Evolutionary conservation across 2,113 vertebrate genomes (phyloP), one percentile per base, ranked within the genome.

Genomic region (Hirundichthys speculiger): DNA sequence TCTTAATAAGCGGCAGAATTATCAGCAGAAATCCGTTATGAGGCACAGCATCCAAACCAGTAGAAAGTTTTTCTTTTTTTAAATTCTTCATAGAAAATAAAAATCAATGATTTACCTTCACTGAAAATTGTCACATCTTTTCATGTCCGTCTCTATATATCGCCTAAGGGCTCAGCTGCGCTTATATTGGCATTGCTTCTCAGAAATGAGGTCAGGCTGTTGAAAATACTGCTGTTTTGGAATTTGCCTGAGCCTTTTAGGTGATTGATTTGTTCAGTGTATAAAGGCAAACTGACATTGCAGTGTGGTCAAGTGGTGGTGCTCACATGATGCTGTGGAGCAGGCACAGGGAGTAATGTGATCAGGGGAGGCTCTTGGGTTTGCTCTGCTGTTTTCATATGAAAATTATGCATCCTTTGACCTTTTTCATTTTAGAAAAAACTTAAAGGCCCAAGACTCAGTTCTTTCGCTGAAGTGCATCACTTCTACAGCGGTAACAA

Each of bases 221-320:
- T 38, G n/a, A 56, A 66, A 76, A 25, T 24, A 40, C 54, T 43
- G 22, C 52, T 49, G 55, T 39, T 73, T 57, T 24, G 69, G 41
- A 75, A 73, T 66, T 61, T 48, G 52, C 64, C 30, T 10, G n/a
- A 55, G 55, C 64, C 68, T 75, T 86, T 77, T 54, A 47, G 57
- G 30, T 72, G 77, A 89, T 87, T 82, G 89, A 90, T 90, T 74
- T 78, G 56, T 64, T 22, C 59, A 22, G 69, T 50, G 48, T 83
- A 81, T 77, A 61, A 56, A 85, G 43, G 54, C 64, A 75, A 79
- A 86, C 79, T 75, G 80, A 86, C 80, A 85, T 80, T 27, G 55
- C 75, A 54, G 72, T 82, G 83, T 73, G 75, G 82, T 82, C 27
- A 18, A 40, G 53, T 63, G 68, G 72, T 18, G 59, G 75, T 15